Conservation (phyloP, 2,888 invertebrate genomes). For the Theodoxus fluviatilis region DNA sequence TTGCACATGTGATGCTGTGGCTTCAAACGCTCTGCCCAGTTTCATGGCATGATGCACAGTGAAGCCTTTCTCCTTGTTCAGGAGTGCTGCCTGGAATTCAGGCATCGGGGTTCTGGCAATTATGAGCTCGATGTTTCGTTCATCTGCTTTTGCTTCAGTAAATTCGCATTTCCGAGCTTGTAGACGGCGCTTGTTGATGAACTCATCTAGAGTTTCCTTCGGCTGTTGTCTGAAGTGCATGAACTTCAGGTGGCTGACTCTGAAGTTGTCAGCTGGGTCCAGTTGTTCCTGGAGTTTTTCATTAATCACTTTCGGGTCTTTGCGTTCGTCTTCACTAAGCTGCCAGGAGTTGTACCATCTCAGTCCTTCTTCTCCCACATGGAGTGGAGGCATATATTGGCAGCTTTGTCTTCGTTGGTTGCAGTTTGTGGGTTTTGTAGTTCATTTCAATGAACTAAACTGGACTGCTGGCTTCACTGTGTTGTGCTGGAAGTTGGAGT, state of each 20-base stretch:
- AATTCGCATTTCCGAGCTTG: background rate
- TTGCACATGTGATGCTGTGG: background rate
- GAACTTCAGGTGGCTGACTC: conserved; percentile 26
- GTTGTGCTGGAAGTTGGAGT: too few relatives aligned
- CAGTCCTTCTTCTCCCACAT: background rate
- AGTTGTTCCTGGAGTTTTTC: conserved; percentile 22
- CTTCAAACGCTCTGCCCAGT: background rate
- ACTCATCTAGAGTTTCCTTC: conserved; percentile 29
- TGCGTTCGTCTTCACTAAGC: background rate
- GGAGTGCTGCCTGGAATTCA: background rate
- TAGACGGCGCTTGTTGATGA: background rate
- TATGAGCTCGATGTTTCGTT: background rate
- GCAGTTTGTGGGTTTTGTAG: too few relatives aligned
- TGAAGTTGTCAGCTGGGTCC: conserved; percentile 24
- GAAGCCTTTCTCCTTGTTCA: background rate
- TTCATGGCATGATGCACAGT: background rate
- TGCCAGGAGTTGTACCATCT: background rate
- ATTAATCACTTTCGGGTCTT: conserved; percentile 24
- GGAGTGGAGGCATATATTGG: too few relatives aligned
- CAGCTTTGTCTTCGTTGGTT: too few relatives aligned
- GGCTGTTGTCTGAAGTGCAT: conserved; percentile 24
- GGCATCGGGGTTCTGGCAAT: background rate
- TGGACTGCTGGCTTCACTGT: too few relatives aligned
- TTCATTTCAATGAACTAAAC: too few relatives aligned
- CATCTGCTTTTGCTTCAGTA: background rate